A percentile compares a stretch with the other conserved stretches of the same genome.
These are phyloP conservation scores for Pedicia rivosa DNA, from an alignment of 2,888 invertebrate species.

Conservation along the genomic window DNA sequence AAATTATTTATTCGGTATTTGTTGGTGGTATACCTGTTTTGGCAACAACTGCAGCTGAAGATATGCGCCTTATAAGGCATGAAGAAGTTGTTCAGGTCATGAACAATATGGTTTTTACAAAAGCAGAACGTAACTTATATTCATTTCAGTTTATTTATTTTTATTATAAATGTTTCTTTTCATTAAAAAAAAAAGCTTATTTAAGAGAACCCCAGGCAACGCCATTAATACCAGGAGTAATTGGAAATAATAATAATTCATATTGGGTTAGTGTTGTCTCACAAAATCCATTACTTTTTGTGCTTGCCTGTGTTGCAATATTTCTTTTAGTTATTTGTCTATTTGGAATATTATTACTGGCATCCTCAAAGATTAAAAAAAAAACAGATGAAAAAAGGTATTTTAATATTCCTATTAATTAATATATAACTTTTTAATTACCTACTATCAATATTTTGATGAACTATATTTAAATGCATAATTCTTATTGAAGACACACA, in stretches of 20 bases:
- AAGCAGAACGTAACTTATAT: constrained; percentile 55
- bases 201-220: constrained; percentile 29
- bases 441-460: no score
- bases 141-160: not conserved
- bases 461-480: no score
- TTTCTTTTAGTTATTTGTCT: constrained; percentile 24
- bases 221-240: constrained; percentile 26
- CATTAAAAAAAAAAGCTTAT: constrained; percentile 21
- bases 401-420: constrained; percentile 1
- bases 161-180: not conserved
- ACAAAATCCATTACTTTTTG: constrained; percentile 24
- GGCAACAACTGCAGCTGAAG: constrained; percentile 64
- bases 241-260: constrained; percentile 17
- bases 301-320: constrained; percentile 23
- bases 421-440: no score
- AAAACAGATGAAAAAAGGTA: constrained; percentile 14
- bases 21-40: constrained; percentile 66
- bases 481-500: no score
- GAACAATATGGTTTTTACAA: constrained; percentile 60
- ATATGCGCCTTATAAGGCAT: constrained; percentile 66
- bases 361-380: constrained; percentile 20
- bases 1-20: constrained; percentile 65
- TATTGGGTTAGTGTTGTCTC: constrained; percentile 23
- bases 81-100: constrained; percentile 58
- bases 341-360: constrained; percentile 23